These are phyloP conservation scores for Drosophila azteca DNA, from an alignment of 1,140 invertebrate species.

Conservation along the genomic window DNA sequence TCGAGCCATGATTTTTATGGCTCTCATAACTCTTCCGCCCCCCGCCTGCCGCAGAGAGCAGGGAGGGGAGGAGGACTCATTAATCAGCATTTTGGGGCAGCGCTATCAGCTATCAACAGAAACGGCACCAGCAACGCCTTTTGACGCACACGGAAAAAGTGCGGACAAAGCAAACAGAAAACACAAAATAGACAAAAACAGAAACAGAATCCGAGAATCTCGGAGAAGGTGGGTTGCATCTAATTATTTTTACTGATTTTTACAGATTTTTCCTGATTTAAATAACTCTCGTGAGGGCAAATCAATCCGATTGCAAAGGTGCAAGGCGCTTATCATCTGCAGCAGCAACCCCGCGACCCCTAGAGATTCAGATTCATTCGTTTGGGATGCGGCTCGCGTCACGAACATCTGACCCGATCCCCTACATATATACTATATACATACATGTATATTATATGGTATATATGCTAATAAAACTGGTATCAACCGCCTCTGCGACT, in stretches of 20 bases:
- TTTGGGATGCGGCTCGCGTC: slow-evolving; percentile 15
- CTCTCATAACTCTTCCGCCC: slow-evolving; percentile 1
- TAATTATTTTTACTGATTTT: slow-evolving; percentile 1
- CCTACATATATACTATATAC: neutral
- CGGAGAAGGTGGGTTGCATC: no score
- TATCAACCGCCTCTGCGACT: slow-evolving; percentile 44
- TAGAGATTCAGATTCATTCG: slow-evolving; percentile 11
- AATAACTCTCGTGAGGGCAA: slow-evolving; percentile 29
- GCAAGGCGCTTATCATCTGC: slow-evolving; percentile 35
- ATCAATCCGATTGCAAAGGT: slow-evolving; percentile 22
- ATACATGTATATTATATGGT: slow-evolving; percentile 24
- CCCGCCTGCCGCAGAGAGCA: neutral
- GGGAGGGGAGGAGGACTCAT: slow-evolving; percentile 30
- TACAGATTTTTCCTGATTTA: slow-evolving; percentile 23
- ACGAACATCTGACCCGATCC: slow-evolving; percentile 8
- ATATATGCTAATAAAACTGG: slow-evolving; percentile 50
- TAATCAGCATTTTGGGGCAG: slow-evolving; percentile 56
- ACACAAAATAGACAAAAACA: slow-evolving; percentile 13
- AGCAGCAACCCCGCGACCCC: slow-evolving; percentile 16
- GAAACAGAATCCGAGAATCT: no score
- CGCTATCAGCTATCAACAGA: neutral
- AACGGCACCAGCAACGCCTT: neutral
- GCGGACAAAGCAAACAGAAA: slow-evolving; percentile 50
- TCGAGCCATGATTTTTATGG: slow-evolving; percentile 69
- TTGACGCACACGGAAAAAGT: slow-evolving; percentile 51